Percentiles rank a stretch among this genome's conserved stretches.
phyloP scores from a whole-genome alignment of 2,113 vertebrate genomes.

The Petrocephalus microphthalmus region DNA sequence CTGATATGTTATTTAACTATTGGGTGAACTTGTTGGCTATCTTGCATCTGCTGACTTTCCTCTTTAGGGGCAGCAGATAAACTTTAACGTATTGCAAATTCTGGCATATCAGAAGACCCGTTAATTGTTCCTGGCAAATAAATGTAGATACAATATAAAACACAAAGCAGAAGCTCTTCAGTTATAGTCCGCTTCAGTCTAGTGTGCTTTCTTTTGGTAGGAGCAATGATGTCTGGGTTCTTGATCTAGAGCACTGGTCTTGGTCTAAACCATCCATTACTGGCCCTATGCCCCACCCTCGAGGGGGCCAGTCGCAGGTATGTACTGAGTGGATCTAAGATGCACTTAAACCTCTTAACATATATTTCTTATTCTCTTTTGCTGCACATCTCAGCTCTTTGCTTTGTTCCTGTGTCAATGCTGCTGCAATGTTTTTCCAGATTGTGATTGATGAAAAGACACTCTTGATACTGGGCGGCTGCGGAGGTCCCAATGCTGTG shows the following conservation, averaged over 20 bases:
- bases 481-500: conserved; percentile 94
- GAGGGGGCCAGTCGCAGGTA: conserved; percentile 96
- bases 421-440: conserved; percentile 51
- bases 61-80: background rate
- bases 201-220: conserved; percentile 47
- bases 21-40: background rate
- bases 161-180: background rate
- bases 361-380: background rate
- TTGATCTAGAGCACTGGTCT: conserved; percentile 96
- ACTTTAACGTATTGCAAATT: background rate
- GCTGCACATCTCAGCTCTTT: background rate
- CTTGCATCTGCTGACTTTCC: background rate
- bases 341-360: background rate
- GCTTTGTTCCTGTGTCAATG: background rate
- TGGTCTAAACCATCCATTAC: conserved; percentile 89
- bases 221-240: conserved; percentile 95
- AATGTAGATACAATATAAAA: background rate
- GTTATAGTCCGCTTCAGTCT: background rate
- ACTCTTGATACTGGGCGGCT: conserved; percentile 89
- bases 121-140: background rate
- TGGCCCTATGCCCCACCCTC: conserved; percentile 80
- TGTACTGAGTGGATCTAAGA: conserved; percentile 16
- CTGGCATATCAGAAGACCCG: background rate
- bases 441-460: conserved; percentile 87
- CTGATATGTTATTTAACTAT: background rate